Evolutionary conservation across 2,797 vertebrate species (phyloP).

Genomic region (Geotrypetes seraphini): DNA sequence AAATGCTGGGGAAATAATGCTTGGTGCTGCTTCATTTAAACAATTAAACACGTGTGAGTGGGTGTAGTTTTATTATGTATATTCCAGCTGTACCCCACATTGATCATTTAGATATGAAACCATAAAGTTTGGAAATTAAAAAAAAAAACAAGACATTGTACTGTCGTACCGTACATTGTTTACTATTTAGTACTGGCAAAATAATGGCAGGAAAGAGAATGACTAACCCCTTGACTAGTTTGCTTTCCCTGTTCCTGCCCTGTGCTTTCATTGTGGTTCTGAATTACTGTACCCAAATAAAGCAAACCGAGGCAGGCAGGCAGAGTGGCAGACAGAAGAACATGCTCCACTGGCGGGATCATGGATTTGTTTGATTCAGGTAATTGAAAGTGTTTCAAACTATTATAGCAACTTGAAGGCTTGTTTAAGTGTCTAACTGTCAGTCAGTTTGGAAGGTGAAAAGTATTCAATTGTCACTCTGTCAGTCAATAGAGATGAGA

Average conservation of each 20-base stretch:
- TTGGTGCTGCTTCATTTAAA: too few relatives aligned
- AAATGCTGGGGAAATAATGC: too few relatives aligned
- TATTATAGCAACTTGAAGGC: conserved; percentile 92
- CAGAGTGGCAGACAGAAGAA: conserved; percentile 60
- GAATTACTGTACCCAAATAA: conserved; percentile 41
- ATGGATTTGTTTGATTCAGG: conserved; percentile 98
- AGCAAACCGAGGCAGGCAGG: conserved; percentile 60
- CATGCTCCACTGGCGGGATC: conserved; percentile 65
- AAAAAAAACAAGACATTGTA: too few relatives aligned
- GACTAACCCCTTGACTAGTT: too few relatives aligned
- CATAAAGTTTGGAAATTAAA: too few relatives aligned
- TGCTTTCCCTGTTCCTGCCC: conserved; percentile 26
- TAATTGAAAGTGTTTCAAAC: conserved; percentile 97
- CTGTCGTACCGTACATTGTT: too few relatives aligned
- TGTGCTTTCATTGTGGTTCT: conserved; percentile 34
- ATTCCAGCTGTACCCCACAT: too few relatives aligned
- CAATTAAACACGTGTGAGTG: too few relatives aligned
- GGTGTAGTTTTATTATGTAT: too few relatives aligned
- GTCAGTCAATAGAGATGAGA: conserved; percentile 97
- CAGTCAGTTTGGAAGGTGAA: conserved; percentile 89
- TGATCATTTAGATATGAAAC: too few relatives aligned
- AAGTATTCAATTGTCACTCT: conserved; percentile 94
- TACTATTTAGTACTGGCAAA: too few relatives aligned
- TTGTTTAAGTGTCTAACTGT: conserved; percentile 96
- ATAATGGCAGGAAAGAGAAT: too few relatives aligned